phyloP scores from a whole-genome alignment of 2,888 invertebrate genomes.

The Drosophila austrosaltans region DNA sequence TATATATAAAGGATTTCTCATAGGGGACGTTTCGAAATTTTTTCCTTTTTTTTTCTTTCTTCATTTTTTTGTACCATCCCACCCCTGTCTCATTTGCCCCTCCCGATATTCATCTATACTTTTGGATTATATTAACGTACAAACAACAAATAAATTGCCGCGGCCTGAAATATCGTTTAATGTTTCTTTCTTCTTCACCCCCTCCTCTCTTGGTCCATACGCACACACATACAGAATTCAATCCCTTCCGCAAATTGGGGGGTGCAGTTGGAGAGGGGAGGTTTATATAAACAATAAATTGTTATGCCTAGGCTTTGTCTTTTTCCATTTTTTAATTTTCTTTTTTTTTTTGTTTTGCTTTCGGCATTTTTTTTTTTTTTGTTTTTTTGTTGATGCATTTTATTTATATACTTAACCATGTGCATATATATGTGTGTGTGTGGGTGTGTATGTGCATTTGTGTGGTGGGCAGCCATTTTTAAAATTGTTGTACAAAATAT shows the following conservation, averaged over 20 bases:
- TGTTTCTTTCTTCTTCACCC: conserved; percentile 16
- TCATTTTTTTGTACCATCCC: not conserved
- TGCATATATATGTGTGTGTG: conserved; percentile 2
- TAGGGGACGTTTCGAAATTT: conserved; percentile 12
- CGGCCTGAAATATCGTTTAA: conserved; percentile 1
- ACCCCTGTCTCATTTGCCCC: not conserved
- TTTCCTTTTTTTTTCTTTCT: not conserved
- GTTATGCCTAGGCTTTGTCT: conserved; percentile 63
- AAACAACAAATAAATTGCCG: conserved; percentile 8
- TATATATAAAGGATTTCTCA: conserved; percentile 2
- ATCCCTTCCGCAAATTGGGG: not conserved
- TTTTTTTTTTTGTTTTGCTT: conserved; percentile 19
- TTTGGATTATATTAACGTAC: conserved; percentile 61
- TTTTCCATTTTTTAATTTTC: conserved; percentile 16
- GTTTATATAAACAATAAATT: conserved; percentile 70
- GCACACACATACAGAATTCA: not conserved
- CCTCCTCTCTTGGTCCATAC: not conserved
- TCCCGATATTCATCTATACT: conserved; percentile 48
- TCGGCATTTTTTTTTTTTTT: conserved; percentile 23
- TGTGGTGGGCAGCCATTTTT: conserved; percentile 47
- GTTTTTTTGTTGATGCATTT: conserved; percentile 47
- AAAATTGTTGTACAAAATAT: conserved; percentile 69
- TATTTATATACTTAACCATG: conserved; percentile 51
- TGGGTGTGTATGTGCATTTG: conserved; percentile 6
- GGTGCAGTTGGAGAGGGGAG: not conserved